Conservation (phyloP, 2,888 invertebrate species). For the Saturnia pavonia region DNA sequence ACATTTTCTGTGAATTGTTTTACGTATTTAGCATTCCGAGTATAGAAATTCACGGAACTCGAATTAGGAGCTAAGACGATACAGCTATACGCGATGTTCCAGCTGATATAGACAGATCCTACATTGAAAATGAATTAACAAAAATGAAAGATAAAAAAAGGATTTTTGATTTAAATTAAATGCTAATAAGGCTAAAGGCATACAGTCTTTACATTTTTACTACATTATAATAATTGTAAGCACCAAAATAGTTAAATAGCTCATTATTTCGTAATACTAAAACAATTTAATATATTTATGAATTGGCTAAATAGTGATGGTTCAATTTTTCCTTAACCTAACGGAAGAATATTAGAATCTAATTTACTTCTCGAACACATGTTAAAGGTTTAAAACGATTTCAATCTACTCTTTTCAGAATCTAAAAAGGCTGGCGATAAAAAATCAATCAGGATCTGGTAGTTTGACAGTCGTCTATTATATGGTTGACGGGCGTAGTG, state of each 20-base stretch:
- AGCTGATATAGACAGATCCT: neutral
- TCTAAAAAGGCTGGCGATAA: conserved; percentile 59
- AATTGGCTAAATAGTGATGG: neutral
- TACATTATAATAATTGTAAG: neutral
- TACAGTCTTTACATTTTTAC: neutral
- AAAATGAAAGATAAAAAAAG: neutral
- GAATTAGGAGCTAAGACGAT: conserved; percentile 21
- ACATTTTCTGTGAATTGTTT: conserved; percentile 40
- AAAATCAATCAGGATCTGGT: conserved; percentile 77
- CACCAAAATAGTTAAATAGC: neutral
- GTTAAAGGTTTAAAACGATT: conserved; percentile 51
- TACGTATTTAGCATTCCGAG: conserved; percentile 34
- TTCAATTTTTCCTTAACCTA: neutral
- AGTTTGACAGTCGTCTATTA: conserved; percentile 72
- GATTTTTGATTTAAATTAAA: too few species aligned
- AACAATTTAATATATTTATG: neutral
- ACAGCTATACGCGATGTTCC: neutral
- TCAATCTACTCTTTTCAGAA: conserved; percentile 63
- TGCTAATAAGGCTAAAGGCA: too few species aligned
- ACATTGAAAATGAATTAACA: neutral
- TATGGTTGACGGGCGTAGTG: conserved; percentile 66
- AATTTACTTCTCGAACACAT: conserved; percentile 18
- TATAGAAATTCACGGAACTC: conserved; percentile 34
- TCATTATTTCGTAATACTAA: neutral
- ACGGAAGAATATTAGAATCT: conserved; percentile 10